Percentiles rank a stretch among this genome's conserved stretches.
Evolutionary conservation across 2,797 vertebrate species (phyloP).

Genomic region (Enteromius unitaeniatus): DNA sequence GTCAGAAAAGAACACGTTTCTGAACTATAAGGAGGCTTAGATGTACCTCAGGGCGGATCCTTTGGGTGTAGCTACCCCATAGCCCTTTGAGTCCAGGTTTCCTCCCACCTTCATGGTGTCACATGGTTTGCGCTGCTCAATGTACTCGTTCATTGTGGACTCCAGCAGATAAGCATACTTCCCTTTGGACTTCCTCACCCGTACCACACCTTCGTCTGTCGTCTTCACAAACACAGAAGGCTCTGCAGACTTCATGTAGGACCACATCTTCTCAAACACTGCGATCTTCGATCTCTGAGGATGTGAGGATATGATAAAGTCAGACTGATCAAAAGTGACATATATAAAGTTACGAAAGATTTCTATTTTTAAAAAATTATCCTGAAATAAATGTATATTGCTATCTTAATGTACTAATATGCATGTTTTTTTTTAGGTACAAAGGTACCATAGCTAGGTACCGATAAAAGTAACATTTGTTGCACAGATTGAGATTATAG

Average conservation of each 20-base stretch:
- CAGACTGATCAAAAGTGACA: not conserved
- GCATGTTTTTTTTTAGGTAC: not conserved
- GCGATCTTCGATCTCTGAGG: conserved; percentile 95
- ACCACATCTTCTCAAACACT: conserved; percentile 99
- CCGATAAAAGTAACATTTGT: not conserved
- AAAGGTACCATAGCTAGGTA: not conserved
- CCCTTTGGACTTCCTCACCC: conserved; percentile 95
- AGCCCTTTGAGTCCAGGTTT: conserved; percentile 99
- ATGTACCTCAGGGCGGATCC: conserved; percentile 92
- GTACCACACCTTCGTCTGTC: conserved; percentile 90
- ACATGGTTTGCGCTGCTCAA: conserved; percentile 96
- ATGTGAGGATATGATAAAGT: conserved; percentile 1
- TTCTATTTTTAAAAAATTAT: not conserved
- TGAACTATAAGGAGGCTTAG: not conserved
- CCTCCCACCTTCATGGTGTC: conserved; percentile 99
- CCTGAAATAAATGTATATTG: not conserved
- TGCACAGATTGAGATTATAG: not conserved
- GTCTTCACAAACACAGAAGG: conserved; percentile 95
- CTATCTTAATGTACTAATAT: not conserved
- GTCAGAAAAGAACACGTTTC: conserved; percentile 8
- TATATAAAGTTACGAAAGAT: not conserved
- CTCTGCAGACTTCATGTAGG: conserved; percentile 96
- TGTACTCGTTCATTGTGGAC: conserved; percentile 98
- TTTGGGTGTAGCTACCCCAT: conserved; percentile 97
- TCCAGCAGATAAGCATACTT: conserved; percentile 98